phyloP scores from a whole-genome alignment of 2,797 vertebrate species.

The Alcedo quadribrachys region DNA sequence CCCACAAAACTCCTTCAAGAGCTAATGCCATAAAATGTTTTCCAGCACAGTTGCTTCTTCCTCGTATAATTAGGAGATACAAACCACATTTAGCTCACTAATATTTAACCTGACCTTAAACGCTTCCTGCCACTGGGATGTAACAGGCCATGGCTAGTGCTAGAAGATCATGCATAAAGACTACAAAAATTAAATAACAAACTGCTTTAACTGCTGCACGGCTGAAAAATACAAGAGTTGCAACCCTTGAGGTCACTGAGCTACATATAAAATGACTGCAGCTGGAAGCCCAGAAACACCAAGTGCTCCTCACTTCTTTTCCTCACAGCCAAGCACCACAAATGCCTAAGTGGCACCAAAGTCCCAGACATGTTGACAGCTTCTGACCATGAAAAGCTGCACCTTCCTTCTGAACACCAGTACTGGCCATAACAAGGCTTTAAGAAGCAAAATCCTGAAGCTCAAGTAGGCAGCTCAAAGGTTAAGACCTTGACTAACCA shows the following conservation, averaged over 20 bases:
- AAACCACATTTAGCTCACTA: neutral
- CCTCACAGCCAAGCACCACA: neutral
- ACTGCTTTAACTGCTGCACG: neutral
- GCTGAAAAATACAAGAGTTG: neutral
- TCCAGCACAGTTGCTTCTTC: neutral
- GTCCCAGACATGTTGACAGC: neutral
- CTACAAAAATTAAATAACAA: neutral
- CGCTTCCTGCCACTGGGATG: neutral
- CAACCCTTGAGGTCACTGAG: neutral
- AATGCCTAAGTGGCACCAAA: neutral
- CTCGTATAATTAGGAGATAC: neutral
- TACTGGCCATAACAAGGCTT: neutral
- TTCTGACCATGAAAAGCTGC: neutral
- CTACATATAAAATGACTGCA: too few species aligned
- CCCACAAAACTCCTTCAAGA: neutral
- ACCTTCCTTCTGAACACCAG: neutral
- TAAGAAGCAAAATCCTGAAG: neutral
- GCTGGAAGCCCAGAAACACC: neutral
- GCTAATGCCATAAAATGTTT: neutral
- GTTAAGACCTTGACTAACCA: neutral
- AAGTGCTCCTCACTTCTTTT: neutral
- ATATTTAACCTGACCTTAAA: slow-evolving; percentile 23
- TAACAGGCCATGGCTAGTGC: neutral
- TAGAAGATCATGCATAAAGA: neutral
- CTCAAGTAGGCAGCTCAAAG: neutral